These are phyloP conservation scores for Apistogramma diplotaenia DNA, from an alignment of 2,113 vertebrate genomes.

Conservation along the genomic window DNA sequence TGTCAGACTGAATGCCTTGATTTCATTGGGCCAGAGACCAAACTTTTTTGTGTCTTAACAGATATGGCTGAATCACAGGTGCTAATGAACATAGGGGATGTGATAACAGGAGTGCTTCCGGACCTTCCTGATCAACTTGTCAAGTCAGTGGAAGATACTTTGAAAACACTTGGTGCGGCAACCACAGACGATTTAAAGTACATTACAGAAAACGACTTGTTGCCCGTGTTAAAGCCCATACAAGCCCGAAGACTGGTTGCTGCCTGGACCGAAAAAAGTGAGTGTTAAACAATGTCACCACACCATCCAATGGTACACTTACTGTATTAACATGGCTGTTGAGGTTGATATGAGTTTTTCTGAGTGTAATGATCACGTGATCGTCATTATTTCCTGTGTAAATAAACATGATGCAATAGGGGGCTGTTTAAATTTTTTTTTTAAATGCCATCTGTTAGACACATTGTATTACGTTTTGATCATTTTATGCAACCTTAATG, in stretches of 20 bases:
- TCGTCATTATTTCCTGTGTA: neutral
- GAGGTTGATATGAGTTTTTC: neutral
- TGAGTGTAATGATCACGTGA: neutral
- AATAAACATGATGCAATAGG: neutral
- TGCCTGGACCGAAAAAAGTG: neutral
- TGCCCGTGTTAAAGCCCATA: neutral
- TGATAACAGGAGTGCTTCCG: conserved; percentile 4
- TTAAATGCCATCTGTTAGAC: too few relatives aligned
- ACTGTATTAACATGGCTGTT: neutral
- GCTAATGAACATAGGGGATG: neutral
- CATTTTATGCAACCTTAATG: neutral
- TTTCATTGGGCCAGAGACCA: neutral
- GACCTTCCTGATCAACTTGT: conserved; percentile 15
- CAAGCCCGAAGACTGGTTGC: conserved; percentile 3
- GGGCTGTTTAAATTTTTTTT: too few relatives aligned
- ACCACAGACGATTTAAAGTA: neutral
- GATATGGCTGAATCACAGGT: conserved; percentile 32
- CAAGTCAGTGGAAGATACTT: neutral
- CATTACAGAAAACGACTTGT: neutral
- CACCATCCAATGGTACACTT: neutral
- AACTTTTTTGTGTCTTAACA: conserved; percentile 16
- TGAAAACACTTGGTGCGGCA: neutral
- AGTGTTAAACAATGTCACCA: conserved; percentile 1
- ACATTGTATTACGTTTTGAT: neutral
- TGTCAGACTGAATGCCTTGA: conserved; percentile 3